Conservation (phyloP, 1,140 invertebrate species). For the Matsumurasca onukii region DNA sequence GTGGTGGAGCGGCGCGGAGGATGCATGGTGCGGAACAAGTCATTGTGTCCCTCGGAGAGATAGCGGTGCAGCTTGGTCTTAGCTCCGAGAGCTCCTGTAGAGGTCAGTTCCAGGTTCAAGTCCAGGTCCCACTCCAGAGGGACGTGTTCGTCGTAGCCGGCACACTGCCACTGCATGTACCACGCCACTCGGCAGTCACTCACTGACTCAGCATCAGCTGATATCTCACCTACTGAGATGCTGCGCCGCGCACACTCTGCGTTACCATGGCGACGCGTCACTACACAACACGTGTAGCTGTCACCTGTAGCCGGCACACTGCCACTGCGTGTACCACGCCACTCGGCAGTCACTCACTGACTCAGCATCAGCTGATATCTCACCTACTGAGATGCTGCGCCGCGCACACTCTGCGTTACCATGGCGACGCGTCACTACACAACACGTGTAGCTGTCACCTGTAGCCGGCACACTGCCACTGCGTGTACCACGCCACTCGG, state of each 20-base stretch:
- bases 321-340: constrained; percentile 4
- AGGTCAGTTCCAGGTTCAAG: constrained; percentile 34
- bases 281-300: neutral
- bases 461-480: constrained; percentile 2
- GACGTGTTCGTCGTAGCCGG: constrained; percentile 9
- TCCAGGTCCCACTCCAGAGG: constrained; percentile 35
- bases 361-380: neutral
- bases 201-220: constrained; percentile 14
- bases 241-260: neutral
- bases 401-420: neutral
- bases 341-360: neutral
- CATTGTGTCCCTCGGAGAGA: constrained; percentile 34
- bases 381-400: neutral
- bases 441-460: neutral
- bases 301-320: neutral
- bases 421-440: constrained; percentile 17
- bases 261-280: constrained; percentile 18
- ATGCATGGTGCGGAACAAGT: constrained; percentile 21
- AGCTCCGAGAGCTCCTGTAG: too few relatives aligned
- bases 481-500: neutral
- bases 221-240: neutral
- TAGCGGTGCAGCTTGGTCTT: constrained; percentile 33
- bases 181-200: too few relatives aligned
- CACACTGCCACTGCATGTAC: constrained; percentile 10
- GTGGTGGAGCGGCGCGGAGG: constrained; percentile 31